Evolutionary conservation across 2,113 vertebrate species (phyloP).

Genomic region (human): GRCh38 chr6:99269001-99269500

Average conservation of each 20-base stretch:
- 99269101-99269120: not conserved
- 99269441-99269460: too few species aligned
- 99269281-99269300: not conserved
- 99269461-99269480: not conserved
- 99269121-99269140: not conserved
- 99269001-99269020: too few species aligned
- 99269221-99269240: too few species aligned
- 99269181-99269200: rapidly evolving
- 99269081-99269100: not conserved
- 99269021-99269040: too few species aligned
- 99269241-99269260: not conserved
- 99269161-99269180: not conserved
- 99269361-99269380: not conserved
- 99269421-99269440: too few species aligned
- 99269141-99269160: not conserved
- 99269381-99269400: not conserved
- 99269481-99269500: not conserved
- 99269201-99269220: too few species aligned
- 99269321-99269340: not conserved
- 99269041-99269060: not conserved
- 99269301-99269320: not conserved
- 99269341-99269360: not conserved
- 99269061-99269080: not conserved
- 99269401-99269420: not conserved
- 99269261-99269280: not conserved